These are phyloP conservation scores for Sigmodon hispidus DNA, from an alignment of 2,113 vertebrate genomes.

Conservation along the genomic window DNA sequence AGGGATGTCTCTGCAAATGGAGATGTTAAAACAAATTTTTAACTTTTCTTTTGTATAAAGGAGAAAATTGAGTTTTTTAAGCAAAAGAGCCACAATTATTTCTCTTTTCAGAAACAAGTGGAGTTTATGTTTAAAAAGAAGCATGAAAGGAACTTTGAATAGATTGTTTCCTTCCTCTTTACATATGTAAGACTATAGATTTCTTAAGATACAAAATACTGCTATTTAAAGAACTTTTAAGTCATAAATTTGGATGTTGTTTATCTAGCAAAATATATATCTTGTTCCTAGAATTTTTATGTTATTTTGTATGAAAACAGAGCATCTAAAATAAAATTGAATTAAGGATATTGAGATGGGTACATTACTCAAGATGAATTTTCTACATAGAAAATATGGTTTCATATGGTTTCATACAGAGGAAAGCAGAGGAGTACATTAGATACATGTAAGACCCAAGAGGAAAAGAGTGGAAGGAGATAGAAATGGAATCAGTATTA, in stretches of 20 bases:
- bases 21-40: neutral
- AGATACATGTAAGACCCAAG: neutral
- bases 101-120: constrained; percentile 30
- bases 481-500: neutral
- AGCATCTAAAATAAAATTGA: neutral
- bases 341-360: neutral
- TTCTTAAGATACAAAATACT: neutral
- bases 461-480: no score
- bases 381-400: neutral
- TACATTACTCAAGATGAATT: neutral
- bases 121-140: neutral
- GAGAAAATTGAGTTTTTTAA: neutral
- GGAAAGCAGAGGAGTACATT: neutral
- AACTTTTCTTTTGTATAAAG: neutral
- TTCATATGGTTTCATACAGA: neutral
- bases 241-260: neutral
- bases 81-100: neutral
- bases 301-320: neutral
- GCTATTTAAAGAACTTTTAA: neutral
- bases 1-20: neutral
- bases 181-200: neutral
- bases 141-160: neutral
- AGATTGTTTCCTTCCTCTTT: neutral
- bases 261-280: neutral
- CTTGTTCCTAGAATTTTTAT: neutral